phyloP scores from a whole-genome alignment of 2,888 invertebrate genomes.

The Amphiduros pacificus region DNA sequence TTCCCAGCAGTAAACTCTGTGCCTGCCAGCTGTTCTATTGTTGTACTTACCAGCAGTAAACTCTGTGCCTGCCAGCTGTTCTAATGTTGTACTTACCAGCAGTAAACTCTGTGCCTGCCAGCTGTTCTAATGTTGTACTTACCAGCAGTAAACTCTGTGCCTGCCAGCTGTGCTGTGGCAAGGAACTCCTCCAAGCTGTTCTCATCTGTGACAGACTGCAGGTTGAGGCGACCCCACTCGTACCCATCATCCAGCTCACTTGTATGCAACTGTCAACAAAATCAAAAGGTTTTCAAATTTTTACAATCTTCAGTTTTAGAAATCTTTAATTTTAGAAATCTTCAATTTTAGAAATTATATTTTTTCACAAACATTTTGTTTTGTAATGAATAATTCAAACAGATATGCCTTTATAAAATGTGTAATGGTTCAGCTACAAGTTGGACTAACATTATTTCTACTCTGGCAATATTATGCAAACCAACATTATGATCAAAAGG shows the following conservation, averaged over 20 bases:
- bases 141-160: slow-evolving; percentile 80
- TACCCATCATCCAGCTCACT: slow-evolving; percentile 87
- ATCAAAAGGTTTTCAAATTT: background rate
- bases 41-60: no score
- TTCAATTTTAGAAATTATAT: background rate
- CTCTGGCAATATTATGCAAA: no score
- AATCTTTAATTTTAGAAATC: background rate
- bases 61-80: no score
- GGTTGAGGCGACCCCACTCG: slow-evolving; percentile 86
- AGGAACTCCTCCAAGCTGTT: slow-evolving; percentile 95
- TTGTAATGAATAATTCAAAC: background rate
- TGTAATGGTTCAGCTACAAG: no score
- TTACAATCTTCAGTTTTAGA: background rate
- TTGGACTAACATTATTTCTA: no score
- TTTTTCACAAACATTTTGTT: background rate
- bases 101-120: slow-evolving; percentile 60
- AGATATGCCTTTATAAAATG: background rate
- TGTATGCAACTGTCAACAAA: slow-evolving; percentile 71
- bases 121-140: slow-evolving; percentile 61
- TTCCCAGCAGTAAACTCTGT: no score
- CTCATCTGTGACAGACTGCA: slow-evolving; percentile 90
- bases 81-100: no score
- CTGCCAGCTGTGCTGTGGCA: slow-evolving; percentile 90
- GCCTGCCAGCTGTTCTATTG: no score
- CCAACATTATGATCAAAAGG: no score